A percentile compares a stretch with the other conserved stretches of the same genome.
These are phyloP conservation scores for Mechanitis messenoides DNA, from an alignment of 2,888 invertebrate species.

Conservation along the genomic window DNA sequence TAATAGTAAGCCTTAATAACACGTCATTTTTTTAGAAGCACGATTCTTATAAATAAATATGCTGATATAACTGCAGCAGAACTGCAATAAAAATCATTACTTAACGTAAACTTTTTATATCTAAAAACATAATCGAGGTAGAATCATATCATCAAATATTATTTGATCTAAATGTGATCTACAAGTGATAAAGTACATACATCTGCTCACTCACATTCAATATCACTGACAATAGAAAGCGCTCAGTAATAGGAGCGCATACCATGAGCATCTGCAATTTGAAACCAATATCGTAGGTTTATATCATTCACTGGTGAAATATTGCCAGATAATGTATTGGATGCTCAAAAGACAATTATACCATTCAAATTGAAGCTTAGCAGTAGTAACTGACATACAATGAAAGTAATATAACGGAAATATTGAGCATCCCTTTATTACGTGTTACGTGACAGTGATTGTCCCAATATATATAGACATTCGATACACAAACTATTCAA, in stretches of 20 bases:
- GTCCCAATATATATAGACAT: too few species aligned
- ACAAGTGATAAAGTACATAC: conserved; percentile 4
- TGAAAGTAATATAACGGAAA: conserved; percentile 3
- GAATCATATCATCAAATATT: too few species aligned
- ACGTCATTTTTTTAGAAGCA: too few species aligned
- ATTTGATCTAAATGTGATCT: background rate
- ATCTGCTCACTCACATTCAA: conserved; percentile 7
- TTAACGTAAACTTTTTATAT: too few species aligned
- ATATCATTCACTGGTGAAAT: conserved; percentile 7
- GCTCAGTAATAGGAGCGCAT: conserved; percentile 4
- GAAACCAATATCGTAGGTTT: conserved; percentile 6
- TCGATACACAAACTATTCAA: too few species aligned
- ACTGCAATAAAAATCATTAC: too few species aligned
- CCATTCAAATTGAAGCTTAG: conserved; percentile 4
- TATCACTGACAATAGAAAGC: conserved; percentile 5
- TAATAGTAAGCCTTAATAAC: too few species aligned
- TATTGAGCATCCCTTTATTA: background rate
- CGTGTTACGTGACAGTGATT: too few species aligned
- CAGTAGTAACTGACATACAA: conserved; percentile 1
- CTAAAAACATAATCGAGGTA: too few species aligned
- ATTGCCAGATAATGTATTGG: conserved; percentile 6
- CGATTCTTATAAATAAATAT: too few species aligned
- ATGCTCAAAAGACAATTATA: conserved; percentile 1
- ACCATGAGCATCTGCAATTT: conserved; percentile 7
- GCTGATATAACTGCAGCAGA: too few species aligned